Evolutionary conservation across 2,888 invertebrate species (phyloP), one percentile per base, ranked within the genome.

Genomic region (Drosophila prolongata): DNA sequence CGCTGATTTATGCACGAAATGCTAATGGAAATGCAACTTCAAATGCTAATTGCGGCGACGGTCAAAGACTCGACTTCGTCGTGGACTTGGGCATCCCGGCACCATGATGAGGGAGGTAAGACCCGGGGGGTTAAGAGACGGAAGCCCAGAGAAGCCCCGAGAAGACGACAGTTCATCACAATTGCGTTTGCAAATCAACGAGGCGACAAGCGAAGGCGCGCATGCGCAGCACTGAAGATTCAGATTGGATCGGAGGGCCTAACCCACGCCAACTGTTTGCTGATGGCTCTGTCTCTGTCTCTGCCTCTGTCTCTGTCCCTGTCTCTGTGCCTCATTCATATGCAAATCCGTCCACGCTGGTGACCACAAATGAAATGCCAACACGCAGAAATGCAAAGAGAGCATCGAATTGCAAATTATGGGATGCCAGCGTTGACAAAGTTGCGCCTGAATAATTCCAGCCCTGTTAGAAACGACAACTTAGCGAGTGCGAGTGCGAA

Each of bases 401-500:
- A 87, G 89, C 79, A 86, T 86, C 86, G 89, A 86, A 86, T 86
- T 86, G 86, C 86, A 86, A 86, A 86, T 86, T 77, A 76, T 87
- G 79, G 76, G 65, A 68, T 53, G 62, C 43, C 60, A 44, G 53
- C 57, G 84, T 75, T 81, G 81, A 81, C 85, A 81, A 77, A 77
- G 85, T 75, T 82, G 77, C 77, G 85, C 69, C 83, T 87, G 83
- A 83, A 83, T 87, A 83, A 83, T 81, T 83, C 77, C 56, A 27
- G 35, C 54, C 66, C 77, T 74, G 71, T 65, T 75, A 72, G 68
- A 69, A 59, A 38, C 35, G 52, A 49, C 34, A 49, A 49, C 49
- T 34, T 49, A 30, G 49, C 49, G 73, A 49, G 34, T 58, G 16
- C 58, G 49, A 57, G 38, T 47, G 49, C 47, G 57, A 58, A 27